These are phyloP conservation scores for Aphaenogaster rudis DNA, from an alignment of 1,140 invertebrate genomes.

Conservation along the genomic window DNA sequence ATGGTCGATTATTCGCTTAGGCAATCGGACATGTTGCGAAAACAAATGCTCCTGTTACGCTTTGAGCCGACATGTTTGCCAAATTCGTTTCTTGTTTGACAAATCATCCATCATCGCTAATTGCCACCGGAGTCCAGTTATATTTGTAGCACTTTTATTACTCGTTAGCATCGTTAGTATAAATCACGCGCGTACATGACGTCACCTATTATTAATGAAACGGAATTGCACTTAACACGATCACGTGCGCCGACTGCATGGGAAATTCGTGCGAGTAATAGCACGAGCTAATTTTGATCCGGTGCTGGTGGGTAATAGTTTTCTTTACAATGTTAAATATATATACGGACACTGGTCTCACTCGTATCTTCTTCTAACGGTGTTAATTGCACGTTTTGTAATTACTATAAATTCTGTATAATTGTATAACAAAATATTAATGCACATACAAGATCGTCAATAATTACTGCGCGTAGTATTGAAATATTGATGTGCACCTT, in stretches of 20 bases:
- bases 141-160: conserved; percentile 14
- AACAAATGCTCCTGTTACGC: neutral
- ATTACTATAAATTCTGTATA: conserved; percentile 8
- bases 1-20: neutral
- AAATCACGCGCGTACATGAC: conserved; percentile 13
- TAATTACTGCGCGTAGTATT: neutral
- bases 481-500: conserved; percentile 1
- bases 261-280: conserved; percentile 19
- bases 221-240: conserved; percentile 8
- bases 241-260: neutral
- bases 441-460: neutral
- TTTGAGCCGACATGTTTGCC: neutral
- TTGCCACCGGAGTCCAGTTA: neutral
- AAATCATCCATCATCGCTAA: conserved; percentile 16
- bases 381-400: neutral
- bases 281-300: conserved; percentile 1
- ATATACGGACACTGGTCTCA: neutral
- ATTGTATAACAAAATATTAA: neutral
- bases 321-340: neutral
- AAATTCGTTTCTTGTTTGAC: conserved; percentile 16
- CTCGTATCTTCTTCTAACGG: neutral
- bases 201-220: conserved; percentile 17
- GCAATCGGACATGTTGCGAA: neutral
- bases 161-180: neutral
- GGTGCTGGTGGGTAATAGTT: neutral